Evolutionary conservation across 2,113 vertebrate genomes (phyloP), one percentile per base, ranked within the genome.

Genomic region (Zosterops pallidus): DNA sequence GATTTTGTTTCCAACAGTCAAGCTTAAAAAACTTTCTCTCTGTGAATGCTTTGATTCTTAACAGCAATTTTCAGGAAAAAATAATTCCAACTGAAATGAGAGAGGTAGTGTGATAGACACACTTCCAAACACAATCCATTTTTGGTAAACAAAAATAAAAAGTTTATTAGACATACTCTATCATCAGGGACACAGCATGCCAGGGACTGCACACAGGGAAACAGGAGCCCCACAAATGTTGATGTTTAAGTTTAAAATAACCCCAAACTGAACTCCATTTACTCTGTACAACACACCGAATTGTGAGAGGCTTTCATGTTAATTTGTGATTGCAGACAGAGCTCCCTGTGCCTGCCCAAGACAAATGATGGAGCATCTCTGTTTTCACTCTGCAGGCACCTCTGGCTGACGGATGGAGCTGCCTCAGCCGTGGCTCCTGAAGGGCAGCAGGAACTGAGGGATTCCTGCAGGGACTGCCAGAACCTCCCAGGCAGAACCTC

Each of bases 141-240:
- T 37, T 6, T 18, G 21, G 35, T 18, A 53, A 41, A 57, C 47
- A 52, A 60, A 74, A 24, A 44, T 23, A 20, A 72, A n/a, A 19
- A 3, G 8, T 28, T 68, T 39, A 2, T 72, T 55, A 64, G 25
- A 26, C 1, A 1, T 13, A 35, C 35, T 83, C 18, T 23, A 0
- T 28, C 11, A 7, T 31, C 41, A 44, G 63, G 39, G 80, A 8
- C 56, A 39, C 29, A 12, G 14, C n/a, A 14, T 13, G 22, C 18
- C 29, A 41, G 33, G 31, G 28, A 37, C 42, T 20, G 7, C 5
- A 50, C 22, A 18, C 33, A 64, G 39, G 33, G 25, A 42, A 65
- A 44, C 12, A 26, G 25, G 14, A 75, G 6, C 15, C 39, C 39
- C 29, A 11, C 8, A 37, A 9, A 33, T 29, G 10, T 8, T 31